Base-by-base conservation (phyloP, 2,888 invertebrate species). In the Limnephilus auricula region DNA sequence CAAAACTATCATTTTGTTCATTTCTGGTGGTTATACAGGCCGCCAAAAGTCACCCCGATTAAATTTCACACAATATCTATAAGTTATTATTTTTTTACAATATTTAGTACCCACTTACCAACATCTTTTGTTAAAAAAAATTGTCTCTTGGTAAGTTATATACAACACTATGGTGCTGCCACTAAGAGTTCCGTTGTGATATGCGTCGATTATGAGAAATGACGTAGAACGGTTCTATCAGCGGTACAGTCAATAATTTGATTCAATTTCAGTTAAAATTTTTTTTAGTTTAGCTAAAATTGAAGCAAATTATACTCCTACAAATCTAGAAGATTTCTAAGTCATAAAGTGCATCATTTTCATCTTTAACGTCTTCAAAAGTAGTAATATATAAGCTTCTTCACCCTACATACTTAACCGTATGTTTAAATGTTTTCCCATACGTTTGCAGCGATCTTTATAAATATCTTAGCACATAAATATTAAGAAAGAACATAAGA, bases 1-100 rank as follows among this genome's bases (percentile, higher is more conserved):
- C 88, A 45, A 83, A 88, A 90, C n/a, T 88, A 80, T 85, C 89
- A 80, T 85, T 91, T 89, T 91, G 91, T 90, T 82, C 32, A 34
- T 5, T 18, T 82, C 9, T 13, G 18, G 18, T 34, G 25, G 5
- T 18, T 25, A 25, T 32, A 32, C 82, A 32, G 32, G 5, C 0
- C 15, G 25, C 82, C 32, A 34, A 32, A 31, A 82, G 18, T 82
- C 13, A 82, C 3, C 30, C 6, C 9, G 15, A 13, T 40, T 40
- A 37, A 37, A 85, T 40, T 30, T 15, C 25, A 15, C n/a, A 45
- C 15, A 85, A 45, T 32, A 45, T 12, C 5, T 30, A n/a, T 45
- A 40, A 45, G 30, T n/a, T 40, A 9, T 37, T 37, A 0, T 0
- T 5, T 18, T 40, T 18, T 6, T 45, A 18, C 6, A 4, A 65